phyloP scores from a whole-genome alignment of 2,888 invertebrate species.

The Automeris io region DNA sequence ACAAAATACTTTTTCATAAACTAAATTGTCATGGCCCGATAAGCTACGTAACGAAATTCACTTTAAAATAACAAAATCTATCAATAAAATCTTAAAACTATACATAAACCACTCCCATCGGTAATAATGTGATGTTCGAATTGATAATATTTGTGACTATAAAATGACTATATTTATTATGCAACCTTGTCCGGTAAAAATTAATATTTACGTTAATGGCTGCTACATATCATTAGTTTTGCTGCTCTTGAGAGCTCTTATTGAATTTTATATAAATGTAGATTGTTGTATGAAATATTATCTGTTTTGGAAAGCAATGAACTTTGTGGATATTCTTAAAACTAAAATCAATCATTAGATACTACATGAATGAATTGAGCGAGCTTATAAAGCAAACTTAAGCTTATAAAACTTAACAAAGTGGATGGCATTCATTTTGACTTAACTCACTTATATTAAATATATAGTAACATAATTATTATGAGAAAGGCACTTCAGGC shows the following conservation, averaged over 20 bases:
- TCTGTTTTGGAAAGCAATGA: constrained; percentile 32
- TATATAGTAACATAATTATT: constrained; percentile 61
- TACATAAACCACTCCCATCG: constrained; percentile 67
- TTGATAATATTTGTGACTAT: constrained; percentile 62
- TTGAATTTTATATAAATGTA: background rate
- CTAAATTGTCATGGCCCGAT: constrained; percentile 70
- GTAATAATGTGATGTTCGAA: constrained; percentile 61
- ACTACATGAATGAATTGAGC: constrained; percentile 73
- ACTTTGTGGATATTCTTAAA: constrained; percentile 40
- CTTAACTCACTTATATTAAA: constrained; percentile 72
- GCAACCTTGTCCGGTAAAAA: constrained; percentile 42
- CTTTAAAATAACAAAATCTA: constrained; percentile 55
- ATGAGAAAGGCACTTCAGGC: constrained; percentile 69
- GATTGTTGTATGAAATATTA: background rate
- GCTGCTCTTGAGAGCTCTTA: constrained; percentile 18
- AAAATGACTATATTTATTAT: constrained; percentile 61
- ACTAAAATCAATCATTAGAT: constrained; percentile 37
- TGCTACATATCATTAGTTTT: constrained; percentile 28
- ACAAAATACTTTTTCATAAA: constrained; percentile 56
- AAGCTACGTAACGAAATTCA: constrained; percentile 61
- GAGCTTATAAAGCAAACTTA: constrained; percentile 71
- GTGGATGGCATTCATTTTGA: constrained; percentile 77
- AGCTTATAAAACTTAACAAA: constrained; percentile 74
- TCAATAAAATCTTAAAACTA: constrained; percentile 55
- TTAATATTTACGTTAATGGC: constrained; percentile 47